Evolutionary conservation across 1,140 invertebrate species (phyloP), one percentile per base, ranked within the genome.

Genomic region (Pseudomyrmex dendroicus): DNA sequence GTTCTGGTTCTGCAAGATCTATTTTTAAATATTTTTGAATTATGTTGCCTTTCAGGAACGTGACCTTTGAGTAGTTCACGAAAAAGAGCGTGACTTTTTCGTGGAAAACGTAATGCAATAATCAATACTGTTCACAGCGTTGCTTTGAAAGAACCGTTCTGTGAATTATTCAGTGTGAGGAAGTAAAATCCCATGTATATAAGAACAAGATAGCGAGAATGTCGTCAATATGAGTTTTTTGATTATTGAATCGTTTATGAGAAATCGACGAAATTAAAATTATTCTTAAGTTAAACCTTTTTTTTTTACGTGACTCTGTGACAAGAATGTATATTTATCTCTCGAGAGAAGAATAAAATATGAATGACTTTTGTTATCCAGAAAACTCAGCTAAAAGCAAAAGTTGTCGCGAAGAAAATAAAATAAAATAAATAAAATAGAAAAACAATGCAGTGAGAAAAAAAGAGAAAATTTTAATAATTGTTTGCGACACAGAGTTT

Each of bases 221-320:
- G 54, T 70, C 12, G 3, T 70, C 48, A 78, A 68, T 68, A 50
- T 35, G 22, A 54, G 5, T 50, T 59, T 59, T 66, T 15, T 72
- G 64, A 35, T 70, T 48, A 12, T 35, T 48, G 66, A 25, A 70
- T 13, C 2, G 12, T 67, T 12, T 44, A 13, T 46, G 8, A 48
- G 12, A 35, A 22, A n/a, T n/a, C 76, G 76, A 66, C 59, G 66
- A 80, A 22, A 22, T 70, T 80, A 56, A 72, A 80, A 66, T 68
- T 77, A 9, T 35, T 5, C 10, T 5, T n/a, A 13, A 67, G 63
- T 35, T 35, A 35, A 35, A 35, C 25, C 25, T 35, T 35, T 35
- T 35, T 4, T 44, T 4, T 44, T 68, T 44, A 35, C 64, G 17
- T 68, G 52, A 68, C 63, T 63, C 17, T 52, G 17, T 77, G 48